Conservation (phyloP, 1,140 invertebrate species). For the Drosophila murphyi region DNA sequence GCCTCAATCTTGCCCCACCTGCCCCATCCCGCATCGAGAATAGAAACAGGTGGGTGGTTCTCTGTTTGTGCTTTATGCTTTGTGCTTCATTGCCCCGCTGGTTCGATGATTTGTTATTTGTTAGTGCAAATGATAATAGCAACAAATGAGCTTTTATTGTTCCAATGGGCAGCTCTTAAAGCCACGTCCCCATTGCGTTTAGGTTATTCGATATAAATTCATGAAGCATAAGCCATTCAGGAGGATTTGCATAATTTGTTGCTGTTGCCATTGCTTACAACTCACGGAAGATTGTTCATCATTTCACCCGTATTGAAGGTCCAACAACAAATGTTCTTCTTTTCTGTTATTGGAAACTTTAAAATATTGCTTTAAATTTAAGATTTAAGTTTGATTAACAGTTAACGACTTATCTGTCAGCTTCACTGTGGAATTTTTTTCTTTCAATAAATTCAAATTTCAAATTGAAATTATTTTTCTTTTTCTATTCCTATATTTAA, state of each 20-base stretch:
- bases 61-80: conserved; percentile 15
- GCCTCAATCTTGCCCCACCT: neutral
- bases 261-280: neutral
- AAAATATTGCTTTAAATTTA: too few relatives aligned
- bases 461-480: too few relatives aligned
- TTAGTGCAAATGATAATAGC: conserved; percentile 81
- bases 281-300: neutral
- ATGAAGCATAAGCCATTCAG: conserved; percentile 80
- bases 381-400: too few relatives aligned
- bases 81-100: conserved; percentile 27
- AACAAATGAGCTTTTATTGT: conserved; percentile 83
- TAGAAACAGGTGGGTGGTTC: conserved; percentile 36
- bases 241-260: conserved; percentile 76
- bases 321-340: neutral
- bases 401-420: too few relatives aligned
- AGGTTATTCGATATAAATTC: conserved; percentile 77
- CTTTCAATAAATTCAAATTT: too few relatives aligned
- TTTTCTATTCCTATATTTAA: neutral
- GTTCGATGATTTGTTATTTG: conserved; percentile 79
- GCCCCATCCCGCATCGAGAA: neutral
- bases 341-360: too few relatives aligned
- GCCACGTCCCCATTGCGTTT: conserved; percentile 49
- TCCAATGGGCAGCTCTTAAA: conserved; percentile 66
- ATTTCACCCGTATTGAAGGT: neutral
- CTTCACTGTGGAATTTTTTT: too few relatives aligned